Conservation (phyloP, 2,113 vertebrate species). For the Gadus chalcogrammus region DNA sequence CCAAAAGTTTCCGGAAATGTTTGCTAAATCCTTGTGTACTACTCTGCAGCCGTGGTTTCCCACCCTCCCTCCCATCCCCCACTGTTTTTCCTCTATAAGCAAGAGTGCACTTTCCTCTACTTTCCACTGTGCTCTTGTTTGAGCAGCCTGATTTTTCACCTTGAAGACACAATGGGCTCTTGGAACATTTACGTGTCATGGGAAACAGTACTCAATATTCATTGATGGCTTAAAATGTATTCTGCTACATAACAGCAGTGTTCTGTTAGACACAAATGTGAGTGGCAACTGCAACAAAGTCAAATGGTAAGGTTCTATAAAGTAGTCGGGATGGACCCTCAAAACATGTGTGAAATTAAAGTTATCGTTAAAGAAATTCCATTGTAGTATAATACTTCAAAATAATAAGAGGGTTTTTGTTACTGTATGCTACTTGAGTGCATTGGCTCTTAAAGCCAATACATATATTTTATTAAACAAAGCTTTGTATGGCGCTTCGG, state of each 20-base stretch:
- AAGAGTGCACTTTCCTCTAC: slow-evolving; percentile 49
- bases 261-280: slow-evolving; percentile 56
- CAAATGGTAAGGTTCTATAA: slow-evolving; percentile 72
- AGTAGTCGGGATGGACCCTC: slow-evolving; percentile 67
- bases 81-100: slow-evolving; percentile 24
- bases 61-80: slow-evolving; percentile 43
- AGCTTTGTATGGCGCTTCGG: slow-evolving; percentile 76
- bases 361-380: slow-evolving; percentile 36
- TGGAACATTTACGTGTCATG: slow-evolving; percentile 61
- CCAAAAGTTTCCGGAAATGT: slow-evolving; percentile 32
- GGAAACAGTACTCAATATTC: slow-evolving; percentile 67
- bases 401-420: slow-evolving; percentile 59
- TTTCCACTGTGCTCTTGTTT: slow-evolving; percentile 51
- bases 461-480: slow-evolving; percentile 62
- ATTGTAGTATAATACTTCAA: slow-evolving; percentile 53
- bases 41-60: slow-evolving; percentile 45
- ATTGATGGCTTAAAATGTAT: slow-evolving; percentile 59
- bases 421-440: slow-evolving; percentile 58
- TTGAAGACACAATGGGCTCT: slow-evolving; percentile 67
- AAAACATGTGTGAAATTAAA: slow-evolving; percentile 59
- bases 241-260: slow-evolving; percentile 69
- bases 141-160: slow-evolving; percentile 54
- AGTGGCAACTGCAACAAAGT: slow-evolving; percentile 64
- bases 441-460: slow-evolving; percentile 81
- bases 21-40: slow-evolving; percentile 39